These are phyloP conservation scores for Microtus ochrogaster DNA, from an alignment of 2,113 vertebrate genomes.

Conservation along the genomic window DNA sequence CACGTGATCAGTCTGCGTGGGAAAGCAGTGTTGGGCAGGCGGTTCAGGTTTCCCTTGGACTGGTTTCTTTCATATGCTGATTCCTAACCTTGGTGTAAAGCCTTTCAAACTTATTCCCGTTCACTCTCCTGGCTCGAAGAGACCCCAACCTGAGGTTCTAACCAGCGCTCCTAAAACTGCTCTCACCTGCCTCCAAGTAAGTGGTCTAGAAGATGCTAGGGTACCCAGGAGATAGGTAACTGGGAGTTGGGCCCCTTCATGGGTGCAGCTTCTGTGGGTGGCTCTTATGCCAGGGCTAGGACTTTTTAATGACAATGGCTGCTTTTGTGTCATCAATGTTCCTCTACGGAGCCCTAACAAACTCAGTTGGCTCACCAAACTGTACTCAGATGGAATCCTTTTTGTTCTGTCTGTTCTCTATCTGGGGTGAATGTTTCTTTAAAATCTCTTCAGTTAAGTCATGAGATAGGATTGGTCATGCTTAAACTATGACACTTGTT, in stretches of 20 bases:
- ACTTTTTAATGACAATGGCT: not conserved
- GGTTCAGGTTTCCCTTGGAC: not conserved
- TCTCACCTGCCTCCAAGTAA: not conserved
- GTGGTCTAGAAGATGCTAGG: not conserved
- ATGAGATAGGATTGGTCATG: not conserved
- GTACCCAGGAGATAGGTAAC: too few species aligned
- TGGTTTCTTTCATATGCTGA: not conserved
- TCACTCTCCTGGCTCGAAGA: not conserved
- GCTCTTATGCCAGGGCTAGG: not conserved
- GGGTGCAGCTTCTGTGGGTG: not conserved
- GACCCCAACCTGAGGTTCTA: not conserved
- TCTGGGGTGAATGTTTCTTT: not conserved
- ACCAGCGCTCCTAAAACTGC: not conserved
- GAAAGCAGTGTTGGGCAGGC: too few species aligned
- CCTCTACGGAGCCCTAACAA: not conserved
- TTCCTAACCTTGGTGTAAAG: not conserved
- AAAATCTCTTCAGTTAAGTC: not conserved
- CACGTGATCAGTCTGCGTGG: not conserved
- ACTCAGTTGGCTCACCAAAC: not conserved
- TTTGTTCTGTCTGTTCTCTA: not conserved
- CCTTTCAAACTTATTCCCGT: fast-evolving
- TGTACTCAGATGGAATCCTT: not conserved
- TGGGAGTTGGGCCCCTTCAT: not conserved
- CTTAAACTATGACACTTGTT: not conserved
- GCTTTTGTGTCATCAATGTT: not conserved